A percentile compares a stretch with the other conserved stretches of the same genome.
These are phyloP conservation scores for Lasioglossum marginatum DNA, from an alignment of 2,888 invertebrate species.

Conservation along the genomic window DNA sequence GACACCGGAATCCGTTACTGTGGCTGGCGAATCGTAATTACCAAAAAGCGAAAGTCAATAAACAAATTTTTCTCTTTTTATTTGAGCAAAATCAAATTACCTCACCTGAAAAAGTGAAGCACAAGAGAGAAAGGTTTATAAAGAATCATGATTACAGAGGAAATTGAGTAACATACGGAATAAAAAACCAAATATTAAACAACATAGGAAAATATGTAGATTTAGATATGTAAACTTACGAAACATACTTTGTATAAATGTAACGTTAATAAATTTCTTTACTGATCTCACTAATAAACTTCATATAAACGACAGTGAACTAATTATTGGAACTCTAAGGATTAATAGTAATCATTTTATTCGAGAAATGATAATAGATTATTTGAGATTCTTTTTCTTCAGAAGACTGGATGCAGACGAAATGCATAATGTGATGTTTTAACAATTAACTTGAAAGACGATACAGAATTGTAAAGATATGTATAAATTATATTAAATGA, in stretches of 20 bases:
- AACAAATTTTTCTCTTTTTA: constrained; percentile 82
- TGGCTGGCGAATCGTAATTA: constrained; percentile 79
- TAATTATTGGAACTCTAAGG: constrained; percentile 65
- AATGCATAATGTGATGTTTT: constrained; percentile 79
- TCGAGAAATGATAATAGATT: constrained; percentile 64
- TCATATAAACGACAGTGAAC: constrained; percentile 59
- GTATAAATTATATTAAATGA: constrained; percentile 74
- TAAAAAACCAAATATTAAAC: constrained; percentile 82
- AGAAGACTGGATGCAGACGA: constrained; percentile 75
- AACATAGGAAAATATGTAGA: constrained; percentile 80
- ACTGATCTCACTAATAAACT: constrained; percentile 81
- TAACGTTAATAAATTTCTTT: constrained; percentile 81
- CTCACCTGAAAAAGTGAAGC: constrained; percentile 79
- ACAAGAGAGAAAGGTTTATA: constrained; percentile 22
- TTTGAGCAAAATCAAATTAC: constrained; percentile 84
- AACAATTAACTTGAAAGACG: constrained; percentile 69
- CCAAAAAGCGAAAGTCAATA: constrained; percentile 83
- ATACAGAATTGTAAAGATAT: constrained; percentile 78
- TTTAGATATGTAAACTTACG: constrained; percentile 76
- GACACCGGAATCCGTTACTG: constrained; percentile 67
- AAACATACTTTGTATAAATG: constrained; percentile 82
- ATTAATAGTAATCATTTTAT: constrained; percentile 69
- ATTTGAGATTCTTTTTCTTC: constrained; percentile 71
- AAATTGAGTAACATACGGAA: constrained; percentile 71
- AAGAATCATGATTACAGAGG: constrained; percentile 38